Evolutionary conservation across 2,797 vertebrate genomes (phyloP).

Genomic region (Synaphobranchus kaupii): DNA sequence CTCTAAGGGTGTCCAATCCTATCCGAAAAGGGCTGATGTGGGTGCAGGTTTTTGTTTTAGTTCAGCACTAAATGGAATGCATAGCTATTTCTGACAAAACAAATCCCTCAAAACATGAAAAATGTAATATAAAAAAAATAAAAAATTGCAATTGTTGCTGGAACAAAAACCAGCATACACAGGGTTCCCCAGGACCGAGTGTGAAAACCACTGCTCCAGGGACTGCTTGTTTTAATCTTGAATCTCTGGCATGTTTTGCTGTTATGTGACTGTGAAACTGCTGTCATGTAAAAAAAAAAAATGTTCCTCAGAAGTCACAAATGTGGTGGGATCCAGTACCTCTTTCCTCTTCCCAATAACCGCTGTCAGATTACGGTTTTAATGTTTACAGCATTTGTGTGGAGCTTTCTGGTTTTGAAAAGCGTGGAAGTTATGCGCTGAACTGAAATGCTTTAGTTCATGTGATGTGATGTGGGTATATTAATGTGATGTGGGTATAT

Average conservation of each 20-base stretch:
- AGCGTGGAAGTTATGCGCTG: not conserved
- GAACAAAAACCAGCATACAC: not conserved
- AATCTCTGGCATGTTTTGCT: constrained; percentile 5
- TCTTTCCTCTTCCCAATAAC: not conserved
- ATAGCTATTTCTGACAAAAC: no score
- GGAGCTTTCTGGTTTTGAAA: not conserved
- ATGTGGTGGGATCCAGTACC: not conserved
- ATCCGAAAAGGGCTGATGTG: not conserved
- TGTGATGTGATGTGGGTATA: not conserved
- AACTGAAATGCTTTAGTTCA: not conserved
- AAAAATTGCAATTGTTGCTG: not conserved
- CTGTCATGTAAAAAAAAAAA: not conserved
- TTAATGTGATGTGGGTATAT: not conserved
- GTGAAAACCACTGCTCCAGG: not conserved
- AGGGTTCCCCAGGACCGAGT: no score
- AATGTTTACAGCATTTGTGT: constrained; percentile 22
- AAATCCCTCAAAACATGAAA: no score
- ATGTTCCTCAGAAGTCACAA: not conserved
- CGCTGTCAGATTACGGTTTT: not conserved
- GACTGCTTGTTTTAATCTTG: not conserved
- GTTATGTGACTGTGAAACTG: not conserved
- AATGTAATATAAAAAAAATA: no score
- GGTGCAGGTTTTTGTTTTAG: no score
- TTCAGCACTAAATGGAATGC: no score
- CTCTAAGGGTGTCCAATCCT: not conserved